These are phyloP conservation scores for Agriopis marginaria DNA, from an alignment of 2,888 invertebrate genomes.

Conservation along the genomic window DNA sequence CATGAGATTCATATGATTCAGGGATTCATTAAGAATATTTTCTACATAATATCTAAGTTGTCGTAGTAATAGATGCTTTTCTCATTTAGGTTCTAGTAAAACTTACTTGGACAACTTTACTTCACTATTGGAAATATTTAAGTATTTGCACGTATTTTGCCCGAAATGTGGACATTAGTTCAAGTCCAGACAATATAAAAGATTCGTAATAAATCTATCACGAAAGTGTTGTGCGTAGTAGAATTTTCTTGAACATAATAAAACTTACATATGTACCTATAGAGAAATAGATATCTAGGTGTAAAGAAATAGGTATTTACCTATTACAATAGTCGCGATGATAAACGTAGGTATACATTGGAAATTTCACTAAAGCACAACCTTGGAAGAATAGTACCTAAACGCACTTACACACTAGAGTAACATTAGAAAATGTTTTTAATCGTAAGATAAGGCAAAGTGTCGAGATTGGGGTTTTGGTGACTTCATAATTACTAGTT, in stretches of 20 bases:
- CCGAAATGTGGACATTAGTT: slow-evolving; percentile 56
- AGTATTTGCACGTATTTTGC: slow-evolving; percentile 46
- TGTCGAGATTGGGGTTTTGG: slow-evolving; percentile 81
- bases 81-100: slow-evolving; percentile 37
- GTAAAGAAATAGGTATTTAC: slow-evolving; percentile 58
- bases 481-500: slow-evolving; percentile 60
- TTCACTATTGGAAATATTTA: slow-evolving; percentile 42
- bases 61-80: slow-evolving; percentile 23
- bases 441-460: slow-evolving; percentile 82
- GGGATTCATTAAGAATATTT: slow-evolving; percentile 14
- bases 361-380: slow-evolving; percentile 85
- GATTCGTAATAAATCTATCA: slow-evolving; percentile 67
- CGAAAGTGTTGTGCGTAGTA: slow-evolving; percentile 84
- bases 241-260: slow-evolving; percentile 70
- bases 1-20: slow-evolving; percentile 18
- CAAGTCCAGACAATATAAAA: slow-evolving; percentile 60
- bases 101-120: slow-evolving; percentile 32
- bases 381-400: slow-evolving; percentile 86
- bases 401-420: slow-evolving; percentile 80
- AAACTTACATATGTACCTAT: slow-evolving; percentile 67
- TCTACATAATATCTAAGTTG: slow-evolving; percentile 5
- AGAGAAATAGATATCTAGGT: slow-evolving; percentile 60
- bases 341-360: slow-evolving; percentile 66
- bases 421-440: slow-evolving; percentile 76
- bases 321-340: slow-evolving; percentile 59